phyloP scores from a whole-genome alignment of 2,113 vertebrate genomes.

The Hiodon tergisus region DNA sequence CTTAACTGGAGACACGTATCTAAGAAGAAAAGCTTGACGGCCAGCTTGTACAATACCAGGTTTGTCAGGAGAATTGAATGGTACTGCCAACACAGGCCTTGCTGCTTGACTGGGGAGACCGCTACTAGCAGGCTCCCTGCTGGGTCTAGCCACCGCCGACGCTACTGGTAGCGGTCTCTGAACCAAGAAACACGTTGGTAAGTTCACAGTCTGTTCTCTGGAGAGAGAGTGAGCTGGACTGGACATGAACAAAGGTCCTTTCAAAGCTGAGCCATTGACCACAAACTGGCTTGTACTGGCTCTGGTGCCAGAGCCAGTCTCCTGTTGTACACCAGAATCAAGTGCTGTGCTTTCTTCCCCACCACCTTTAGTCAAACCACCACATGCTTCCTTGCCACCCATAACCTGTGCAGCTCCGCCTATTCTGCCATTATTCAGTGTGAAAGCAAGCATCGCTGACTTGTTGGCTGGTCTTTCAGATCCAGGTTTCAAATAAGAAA shows the following conservation, averaged over 20 bases:
- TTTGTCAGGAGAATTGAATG: constrained; percentile 51
- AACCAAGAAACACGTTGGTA: constrained; percentile 60
- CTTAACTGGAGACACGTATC: constrained; percentile 63
- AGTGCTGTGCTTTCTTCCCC: constrained; percentile 43
- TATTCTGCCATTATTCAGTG: constrained; percentile 42
- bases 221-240: constrained; percentile 45
- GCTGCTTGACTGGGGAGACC: constrained; percentile 44
- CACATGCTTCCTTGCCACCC: constrained; percentile 21
- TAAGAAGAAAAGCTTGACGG: constrained; percentile 63
- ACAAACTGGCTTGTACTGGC: constrained; percentile 51
- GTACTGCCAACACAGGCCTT: constrained; percentile 56
- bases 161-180: constrained; percentile 57
- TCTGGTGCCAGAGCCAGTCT: constrained; percentile 29
- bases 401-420: constrained; percentile 33
- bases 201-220: constrained; percentile 46
- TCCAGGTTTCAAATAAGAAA: constrained; percentile 60
- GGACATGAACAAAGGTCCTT: constrained; percentile 57
- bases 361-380: constrained; percentile 26
- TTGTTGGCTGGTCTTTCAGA: constrained; percentile 42
- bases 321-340: constrained; percentile 41
- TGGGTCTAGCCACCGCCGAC: constrained; percentile 34
- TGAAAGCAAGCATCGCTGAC: constrained; percentile 33
- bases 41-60: constrained; percentile 48
- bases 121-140: constrained; percentile 38
- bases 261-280: constrained; percentile 56